Evolutionary conservation across 2,113 vertebrate genomes (phyloP).

Genomic region (Protobothrops flavoviridis): DNA sequence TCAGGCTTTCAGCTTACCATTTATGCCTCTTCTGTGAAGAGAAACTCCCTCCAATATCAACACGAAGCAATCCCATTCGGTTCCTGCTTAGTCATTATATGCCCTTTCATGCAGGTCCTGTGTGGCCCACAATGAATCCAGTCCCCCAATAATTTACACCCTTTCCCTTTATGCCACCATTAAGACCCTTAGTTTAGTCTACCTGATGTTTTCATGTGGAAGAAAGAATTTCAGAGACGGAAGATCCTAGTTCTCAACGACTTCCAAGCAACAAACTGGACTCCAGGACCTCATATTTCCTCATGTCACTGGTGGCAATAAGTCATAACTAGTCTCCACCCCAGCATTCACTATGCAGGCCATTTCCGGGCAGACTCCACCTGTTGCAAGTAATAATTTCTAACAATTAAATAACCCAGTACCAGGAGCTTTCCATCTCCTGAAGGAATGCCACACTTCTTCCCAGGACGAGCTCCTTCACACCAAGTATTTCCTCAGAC

Average conservation of each 20-base stretch:
- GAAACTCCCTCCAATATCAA: neutral
- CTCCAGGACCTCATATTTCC: neutral
- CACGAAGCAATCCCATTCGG: neutral
- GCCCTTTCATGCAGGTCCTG: neutral
- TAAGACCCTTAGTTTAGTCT: neutral
- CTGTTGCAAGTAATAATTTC: neutral
- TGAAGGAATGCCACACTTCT: neutral
- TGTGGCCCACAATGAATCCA: neutral
- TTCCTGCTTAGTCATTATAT: neutral
- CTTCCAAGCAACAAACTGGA: neutral
- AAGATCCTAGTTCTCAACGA: neutral
- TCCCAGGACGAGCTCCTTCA: neutral
- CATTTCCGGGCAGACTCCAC: neutral
- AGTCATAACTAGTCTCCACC: neutral
- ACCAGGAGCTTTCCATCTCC: neutral
- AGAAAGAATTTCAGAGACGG: neutral
- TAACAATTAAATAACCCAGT: neutral
- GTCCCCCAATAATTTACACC: neutral
- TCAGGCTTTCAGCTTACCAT: neutral
- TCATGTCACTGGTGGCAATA: neutral
- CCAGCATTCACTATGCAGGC: neutral
- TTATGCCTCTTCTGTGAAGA: neutral
- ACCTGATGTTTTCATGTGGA: neutral
- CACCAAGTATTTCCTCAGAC: neutral
- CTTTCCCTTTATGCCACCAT: neutral